Evolutionary conservation across 2,797 vertebrate genomes (phyloP).

Genomic region (Microctenopoma lineatum): DNA sequence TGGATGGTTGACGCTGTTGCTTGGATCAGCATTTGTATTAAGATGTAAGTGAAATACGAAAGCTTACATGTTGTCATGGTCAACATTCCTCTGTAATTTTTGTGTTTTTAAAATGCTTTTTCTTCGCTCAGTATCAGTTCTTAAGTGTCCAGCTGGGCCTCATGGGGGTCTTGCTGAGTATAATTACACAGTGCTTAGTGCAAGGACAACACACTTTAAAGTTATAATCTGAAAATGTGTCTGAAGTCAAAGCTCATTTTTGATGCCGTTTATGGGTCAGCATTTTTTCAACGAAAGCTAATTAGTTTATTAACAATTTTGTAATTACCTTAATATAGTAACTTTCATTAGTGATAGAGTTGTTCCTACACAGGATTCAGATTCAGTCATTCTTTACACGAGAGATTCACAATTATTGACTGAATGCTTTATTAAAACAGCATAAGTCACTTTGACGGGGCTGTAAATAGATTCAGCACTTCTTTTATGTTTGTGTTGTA

Average conservation of each 20-base stretch:
- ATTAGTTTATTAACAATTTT: neutral
- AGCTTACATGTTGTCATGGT: neutral
- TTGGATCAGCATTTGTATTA: neutral
- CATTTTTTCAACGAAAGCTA: neutral
- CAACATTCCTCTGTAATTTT: slow-evolving; percentile 5
- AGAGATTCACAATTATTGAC: neutral
- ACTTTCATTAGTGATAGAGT: no score
- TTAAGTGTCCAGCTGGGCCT: neutral
- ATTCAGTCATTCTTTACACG: no score
- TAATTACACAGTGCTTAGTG: neutral
- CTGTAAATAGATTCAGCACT: neutral
- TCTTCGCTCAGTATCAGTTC: neutral
- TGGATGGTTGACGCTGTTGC: neutral
- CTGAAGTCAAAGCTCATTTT: neutral
- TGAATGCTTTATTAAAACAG: neutral
- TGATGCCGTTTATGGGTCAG: neutral
- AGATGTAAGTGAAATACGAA: slow-evolving; percentile 10
- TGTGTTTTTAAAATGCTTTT: no score
- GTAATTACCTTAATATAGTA: neutral
- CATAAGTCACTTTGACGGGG: neutral
- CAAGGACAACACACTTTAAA: neutral
- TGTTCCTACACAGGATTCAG: neutral
- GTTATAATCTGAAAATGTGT: neutral
- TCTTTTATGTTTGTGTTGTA: neutral
- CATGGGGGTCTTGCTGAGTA: neutral